A percentile compares a stretch with the other conserved stretches of the same genome.
phyloP scores from a whole-genome alignment of 2,797 vertebrate species.

The Hypotaenidia philippensis region DNA sequence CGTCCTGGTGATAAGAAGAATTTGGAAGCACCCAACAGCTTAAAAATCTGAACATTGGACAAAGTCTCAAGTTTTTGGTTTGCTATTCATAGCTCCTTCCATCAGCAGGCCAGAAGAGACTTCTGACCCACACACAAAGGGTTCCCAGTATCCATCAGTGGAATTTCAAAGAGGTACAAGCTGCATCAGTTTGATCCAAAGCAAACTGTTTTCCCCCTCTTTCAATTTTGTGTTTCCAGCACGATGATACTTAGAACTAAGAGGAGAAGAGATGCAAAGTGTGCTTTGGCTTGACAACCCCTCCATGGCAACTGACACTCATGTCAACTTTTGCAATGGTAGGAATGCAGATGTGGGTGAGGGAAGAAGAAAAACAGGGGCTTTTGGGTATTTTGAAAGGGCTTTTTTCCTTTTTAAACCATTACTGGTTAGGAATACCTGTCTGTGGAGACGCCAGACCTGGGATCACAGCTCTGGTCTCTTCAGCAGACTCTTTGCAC shows the following conservation, averaged over 20 bases:
- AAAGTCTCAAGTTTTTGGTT: background rate
- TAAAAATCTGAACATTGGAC: background rate
- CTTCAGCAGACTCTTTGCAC: background rate
- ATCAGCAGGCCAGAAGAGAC: background rate
- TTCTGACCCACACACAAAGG: background rate
- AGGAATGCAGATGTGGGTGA: background rate
- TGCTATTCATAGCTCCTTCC: background rate
- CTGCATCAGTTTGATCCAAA: background rate
- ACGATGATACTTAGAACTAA: background rate
- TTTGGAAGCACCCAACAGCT: background rate
- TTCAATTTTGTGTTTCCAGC: background rate
- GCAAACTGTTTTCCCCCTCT: background rate
- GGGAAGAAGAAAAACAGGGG: background rate
- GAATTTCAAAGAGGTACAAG: background rate
- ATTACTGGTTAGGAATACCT: background rate
- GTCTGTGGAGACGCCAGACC: rapidly evolving
- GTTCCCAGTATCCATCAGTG: background rate
- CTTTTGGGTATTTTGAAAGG: background rate
- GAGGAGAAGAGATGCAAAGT: background rate
- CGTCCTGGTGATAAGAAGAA: background rate
- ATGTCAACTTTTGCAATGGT: rapidly evolving
- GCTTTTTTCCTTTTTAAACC: background rate
- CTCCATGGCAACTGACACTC: background rate
- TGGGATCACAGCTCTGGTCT: background rate
- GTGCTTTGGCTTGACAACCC: background rate